Evolutionary conservation across 2,888 invertebrate genomes (phyloP), one percentile per base, ranked within the genome.

Genomic region (Nymphalis c-album): DNA sequence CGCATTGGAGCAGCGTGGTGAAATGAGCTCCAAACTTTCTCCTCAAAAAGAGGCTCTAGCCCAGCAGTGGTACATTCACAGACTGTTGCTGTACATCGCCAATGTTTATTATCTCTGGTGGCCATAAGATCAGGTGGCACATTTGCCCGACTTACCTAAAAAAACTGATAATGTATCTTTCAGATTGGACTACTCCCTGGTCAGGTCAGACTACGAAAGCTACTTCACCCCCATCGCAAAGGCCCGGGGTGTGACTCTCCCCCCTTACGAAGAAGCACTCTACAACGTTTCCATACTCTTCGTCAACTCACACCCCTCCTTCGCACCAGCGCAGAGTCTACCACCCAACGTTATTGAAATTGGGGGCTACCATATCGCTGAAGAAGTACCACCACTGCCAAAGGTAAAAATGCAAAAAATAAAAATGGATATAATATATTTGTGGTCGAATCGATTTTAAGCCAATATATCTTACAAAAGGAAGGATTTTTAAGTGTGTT

Each of bases 361-460:
- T 0, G 88, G 78, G 2, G 88, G 88, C 0, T 88, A 81, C 57
- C 87, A 88, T 67, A 85, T 87, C 3, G 78, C 81, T 1, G 82
- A 84, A 4, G 70, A 76, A 0, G 68, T 74, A 0, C 75, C 80
- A 0, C 78, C 83, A 0, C 67, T 88, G 17, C 87, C 88, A 0
- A 80, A 87, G 84, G 88, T 88, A 76, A 48, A 2, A 18, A 48
- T 48, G n/a, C 6, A 17, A 1, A n/a, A n/a, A 7, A 7, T 6
- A 17, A 1, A n/a, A 18, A 48, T 48, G 5, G 4, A n/a, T n/a
- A 7, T 1, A n/a, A 48, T 48, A 48, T 48, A 7, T 48, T n/a
- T 18, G n/a, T 47, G 47, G 26, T 26, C 47, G 13, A 47, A 17
- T 2, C 1, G 16, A 17, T n/a, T n/a, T n/a, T n/a, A n/a, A n/a